phyloP scores from a whole-genome alignment of 2,797 vertebrate species.

The Rhinogobio ventralis region DNA sequence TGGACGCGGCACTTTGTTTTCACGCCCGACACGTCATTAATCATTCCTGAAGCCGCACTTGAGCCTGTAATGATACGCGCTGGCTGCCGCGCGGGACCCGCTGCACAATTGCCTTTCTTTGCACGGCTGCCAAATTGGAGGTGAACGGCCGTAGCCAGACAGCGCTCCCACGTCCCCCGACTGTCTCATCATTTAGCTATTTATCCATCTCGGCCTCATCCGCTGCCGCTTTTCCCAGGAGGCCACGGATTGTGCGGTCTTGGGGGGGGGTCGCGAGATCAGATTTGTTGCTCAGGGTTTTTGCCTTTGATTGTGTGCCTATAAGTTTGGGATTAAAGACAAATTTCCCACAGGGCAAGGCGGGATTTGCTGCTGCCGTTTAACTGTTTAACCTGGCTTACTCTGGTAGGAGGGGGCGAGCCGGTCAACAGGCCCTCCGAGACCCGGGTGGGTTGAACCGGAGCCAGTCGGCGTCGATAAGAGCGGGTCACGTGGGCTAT shows the following conservation, averaged over 20 bases:
- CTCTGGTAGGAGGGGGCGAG: slow-evolving; percentile 88
- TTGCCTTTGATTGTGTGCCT: slow-evolving; percentile 99
- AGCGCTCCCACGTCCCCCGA: slow-evolving; percentile 94
- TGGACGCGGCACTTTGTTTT: slow-evolving; percentile 99
- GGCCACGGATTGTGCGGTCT: slow-evolving; percentile 85
- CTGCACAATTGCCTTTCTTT: slow-evolving; percentile 98
- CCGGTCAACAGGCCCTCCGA: slow-evolving; percentile 91
- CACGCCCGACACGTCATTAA: slow-evolving; percentile 88
- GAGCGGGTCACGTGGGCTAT: slow-evolving; percentile 69
- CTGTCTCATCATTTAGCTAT: slow-evolving; percentile 99
- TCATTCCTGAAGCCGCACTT: slow-evolving; percentile 99
- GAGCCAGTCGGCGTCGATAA: slow-evolving; percentile 79
- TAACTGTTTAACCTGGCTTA: slow-evolving; percentile 99
- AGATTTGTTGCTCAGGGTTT: slow-evolving; percentile 99
- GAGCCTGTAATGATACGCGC: slow-evolving; percentile 99
- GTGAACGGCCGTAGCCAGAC: slow-evolving; percentile 96
- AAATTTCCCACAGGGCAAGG: slow-evolving; percentile 99
- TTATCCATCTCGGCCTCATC: slow-evolving; percentile 98
- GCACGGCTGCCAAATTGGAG: slow-evolving; percentile 98
- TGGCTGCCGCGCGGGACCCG: slow-evolving; percentile 94
- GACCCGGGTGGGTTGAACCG: slow-evolving; percentile 85
- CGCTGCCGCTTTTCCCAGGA: slow-evolving; percentile 94
- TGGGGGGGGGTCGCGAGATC: slow-evolving; percentile 84
- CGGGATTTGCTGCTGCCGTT: slow-evolving; percentile 96
- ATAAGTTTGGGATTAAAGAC: slow-evolving; percentile 99